Evolutionary conservation across 2,888 invertebrate genomes (phyloP).

Genomic region (Cerceris ruficornis): DNA sequence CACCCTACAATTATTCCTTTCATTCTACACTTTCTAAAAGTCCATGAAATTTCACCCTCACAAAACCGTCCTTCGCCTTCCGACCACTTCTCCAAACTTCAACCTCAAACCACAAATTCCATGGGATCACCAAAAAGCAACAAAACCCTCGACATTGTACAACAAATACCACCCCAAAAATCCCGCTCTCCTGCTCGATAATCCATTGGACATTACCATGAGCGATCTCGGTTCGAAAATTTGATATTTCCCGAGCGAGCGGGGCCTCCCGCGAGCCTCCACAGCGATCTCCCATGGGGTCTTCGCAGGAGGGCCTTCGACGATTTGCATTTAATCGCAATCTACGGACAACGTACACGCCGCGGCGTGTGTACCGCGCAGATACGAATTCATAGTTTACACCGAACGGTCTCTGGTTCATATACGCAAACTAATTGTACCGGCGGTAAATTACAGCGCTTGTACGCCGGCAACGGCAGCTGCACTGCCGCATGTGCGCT

Average conservation of each 20-base stretch:
- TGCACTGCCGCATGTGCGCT: constrained; percentile 68
- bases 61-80: too few relatives aligned
- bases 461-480: constrained; percentile 71
- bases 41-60: too few relatives aligned
- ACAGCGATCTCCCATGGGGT: constrained; percentile 40
- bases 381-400: constrained; percentile 75
- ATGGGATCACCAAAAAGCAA: too few relatives aligned
- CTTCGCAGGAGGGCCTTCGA: constrained; percentile 52
- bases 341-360: constrained; percentile 59
- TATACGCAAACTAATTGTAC: constrained; percentile 74
- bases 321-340: constrained; percentile 74
- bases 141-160: too few relatives aligned
- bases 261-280: neutral
- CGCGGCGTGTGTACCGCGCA: constrained; percentile 63
- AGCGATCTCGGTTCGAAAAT: neutral
- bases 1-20: too few relatives aligned
- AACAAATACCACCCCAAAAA: too few relatives aligned
- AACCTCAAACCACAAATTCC: too few relatives aligned
- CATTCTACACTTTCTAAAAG: too few relatives aligned
- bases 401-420: constrained; percentile 69
- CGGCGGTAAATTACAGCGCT: constrained; percentile 73
- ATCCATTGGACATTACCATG: too few relatives aligned
- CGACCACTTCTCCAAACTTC: too few relatives aligned
- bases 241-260: neutral
- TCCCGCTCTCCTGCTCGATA: too few relatives aligned